These are phyloP conservation scores for Gouania willdenowi DNA, from an alignment of 2,797 vertebrate genomes.

Conservation along the genomic window DNA sequence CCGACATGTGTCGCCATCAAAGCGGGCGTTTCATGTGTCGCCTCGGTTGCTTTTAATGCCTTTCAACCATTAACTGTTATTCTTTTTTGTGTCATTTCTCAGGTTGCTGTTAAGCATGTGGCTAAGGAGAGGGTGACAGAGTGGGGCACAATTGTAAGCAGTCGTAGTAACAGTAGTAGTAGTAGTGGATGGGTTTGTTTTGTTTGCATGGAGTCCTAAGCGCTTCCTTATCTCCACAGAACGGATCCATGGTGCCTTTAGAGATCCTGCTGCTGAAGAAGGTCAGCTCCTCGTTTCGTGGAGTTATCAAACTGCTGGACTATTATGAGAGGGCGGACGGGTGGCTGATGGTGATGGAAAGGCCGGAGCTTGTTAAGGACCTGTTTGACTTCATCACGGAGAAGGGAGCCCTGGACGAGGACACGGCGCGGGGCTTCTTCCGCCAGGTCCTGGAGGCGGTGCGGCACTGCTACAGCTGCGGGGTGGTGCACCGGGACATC, in stretches of 20 bases:
- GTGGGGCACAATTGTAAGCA: slow-evolving; percentile 90
- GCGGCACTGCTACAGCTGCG: slow-evolving; percentile 86
- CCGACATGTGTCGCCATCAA: slow-evolving; percentile 37
- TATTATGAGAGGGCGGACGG: slow-evolving; percentile 89
- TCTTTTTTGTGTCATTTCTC: not conserved
- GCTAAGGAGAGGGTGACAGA: slow-evolving; percentile 90
- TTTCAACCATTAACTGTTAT: not conserved
- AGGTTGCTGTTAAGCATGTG: slow-evolving; percentile 95
- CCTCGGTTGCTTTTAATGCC: not conserved
- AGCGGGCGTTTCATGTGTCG: not conserved
- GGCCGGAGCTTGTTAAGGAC: slow-evolving; percentile 86
- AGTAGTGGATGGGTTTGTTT: slow-evolving; percentile 65
- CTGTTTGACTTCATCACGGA: slow-evolving; percentile 93
- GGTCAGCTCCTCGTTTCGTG: slow-evolving; percentile 83
- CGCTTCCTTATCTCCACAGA: slow-evolving; percentile 7
- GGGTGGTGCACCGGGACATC: slow-evolving; percentile 89
- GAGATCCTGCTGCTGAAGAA: slow-evolving; percentile 91
- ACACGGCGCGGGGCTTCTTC: slow-evolving; percentile 84
- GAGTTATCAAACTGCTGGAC: slow-evolving; percentile 87
- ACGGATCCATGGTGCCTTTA: slow-evolving; percentile 82
- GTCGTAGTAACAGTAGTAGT: too few species aligned
- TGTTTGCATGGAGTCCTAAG: slow-evolving; percentile 16
- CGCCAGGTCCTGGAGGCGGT: slow-evolving; percentile 88
- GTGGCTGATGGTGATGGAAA: slow-evolving; percentile 88
- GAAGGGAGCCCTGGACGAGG: slow-evolving; percentile 86